These are phyloP conservation scores for Epistrophella euchroma DNA, from an alignment of 2,888 invertebrate species.

Conservation along the genomic window DNA sequence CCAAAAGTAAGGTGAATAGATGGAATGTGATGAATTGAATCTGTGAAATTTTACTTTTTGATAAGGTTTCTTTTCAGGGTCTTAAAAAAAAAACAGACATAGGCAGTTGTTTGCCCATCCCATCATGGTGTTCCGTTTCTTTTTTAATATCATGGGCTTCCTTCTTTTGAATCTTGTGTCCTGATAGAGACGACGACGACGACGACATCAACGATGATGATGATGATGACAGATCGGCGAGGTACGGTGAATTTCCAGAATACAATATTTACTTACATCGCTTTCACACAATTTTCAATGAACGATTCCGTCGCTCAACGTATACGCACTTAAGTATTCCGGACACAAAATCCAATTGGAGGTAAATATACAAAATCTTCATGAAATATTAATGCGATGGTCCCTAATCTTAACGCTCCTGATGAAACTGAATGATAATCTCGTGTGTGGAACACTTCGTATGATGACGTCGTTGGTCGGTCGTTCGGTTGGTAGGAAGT, in stretches of 20 bases:
- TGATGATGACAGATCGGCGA: slow-evolving; percentile 21
- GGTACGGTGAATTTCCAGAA: slow-evolving; percentile 55
- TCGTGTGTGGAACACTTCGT: slow-evolving; percentile 43
- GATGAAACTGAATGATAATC: slow-evolving; percentile 75
- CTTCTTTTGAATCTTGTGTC: slow-evolving; percentile 46
- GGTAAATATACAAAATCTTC: slow-evolving; percentile 80
- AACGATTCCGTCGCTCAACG: slow-evolving; percentile 7
- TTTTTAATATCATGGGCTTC: slow-evolving; percentile 23
- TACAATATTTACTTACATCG: slow-evolving; percentile 53
- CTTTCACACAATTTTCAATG: slow-evolving; percentile 41
- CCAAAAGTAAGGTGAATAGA: slow-evolving; percentile 47
- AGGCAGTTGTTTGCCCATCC: slow-evolving; percentile 27
- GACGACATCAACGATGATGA: slow-evolving; percentile 31
- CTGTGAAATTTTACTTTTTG: slow-evolving; percentile 54
- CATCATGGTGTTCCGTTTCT: slow-evolving; percentile 53
- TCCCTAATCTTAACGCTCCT: slow-evolving; percentile 74
- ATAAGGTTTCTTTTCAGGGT: slow-evolving; percentile 15
- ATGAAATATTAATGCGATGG: slow-evolving; percentile 79
- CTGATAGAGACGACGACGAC: slow-evolving; percentile 29
- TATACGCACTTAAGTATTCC: slow-evolving; percentile 77
- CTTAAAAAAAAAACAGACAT: slow-evolving; percentile 3
- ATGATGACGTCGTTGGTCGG: not conserved
- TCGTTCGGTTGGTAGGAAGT: not conserved
- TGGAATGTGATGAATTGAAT: slow-evolving; percentile 70
- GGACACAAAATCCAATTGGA: slow-evolving; percentile 80